phyloP scores from a whole-genome alignment of 1,140 invertebrate species.

The Alviniconcha marisindica region DNA sequence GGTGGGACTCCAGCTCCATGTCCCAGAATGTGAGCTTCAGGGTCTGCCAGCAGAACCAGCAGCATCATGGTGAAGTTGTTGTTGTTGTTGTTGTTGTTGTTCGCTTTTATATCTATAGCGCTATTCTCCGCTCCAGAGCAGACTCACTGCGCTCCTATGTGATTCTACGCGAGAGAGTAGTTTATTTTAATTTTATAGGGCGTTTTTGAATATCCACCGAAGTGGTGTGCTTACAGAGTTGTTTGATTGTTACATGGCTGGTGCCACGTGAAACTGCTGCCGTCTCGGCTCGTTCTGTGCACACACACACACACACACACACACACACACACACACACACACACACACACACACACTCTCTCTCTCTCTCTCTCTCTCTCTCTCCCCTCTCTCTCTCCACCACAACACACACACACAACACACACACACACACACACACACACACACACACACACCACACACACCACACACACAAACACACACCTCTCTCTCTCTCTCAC shows the following conservation, averaged over 20 bases:
- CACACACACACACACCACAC: no score
- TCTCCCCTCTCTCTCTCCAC: neutral
- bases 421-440: no score
- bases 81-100: no score
- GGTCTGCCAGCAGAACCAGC: neutral
- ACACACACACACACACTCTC: no score
- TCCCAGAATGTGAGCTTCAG: neutral
- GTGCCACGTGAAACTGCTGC: neutral
- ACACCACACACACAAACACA: no score
- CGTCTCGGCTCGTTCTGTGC: neutral
- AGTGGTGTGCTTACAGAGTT: neutral
- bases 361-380: neutral
- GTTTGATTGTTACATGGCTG: no score
- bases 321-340: no score
- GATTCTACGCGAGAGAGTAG: no score
- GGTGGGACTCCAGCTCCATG: constrained; percentile 21
- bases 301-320: neutral
- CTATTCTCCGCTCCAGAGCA: neutral
- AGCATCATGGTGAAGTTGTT: neutral
- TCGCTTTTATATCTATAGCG: neutral
- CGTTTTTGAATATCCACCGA: neutral
- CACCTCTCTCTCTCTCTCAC: no score
- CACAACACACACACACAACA: no score
- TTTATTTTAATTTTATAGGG: neutral
- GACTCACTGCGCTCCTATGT: no score